Percentiles rank a stretch among this genome's conserved stretches.
Conservation (phyloP, 2,888 invertebrate genomes). For the Lissocephala sabroskyi region DNA sequence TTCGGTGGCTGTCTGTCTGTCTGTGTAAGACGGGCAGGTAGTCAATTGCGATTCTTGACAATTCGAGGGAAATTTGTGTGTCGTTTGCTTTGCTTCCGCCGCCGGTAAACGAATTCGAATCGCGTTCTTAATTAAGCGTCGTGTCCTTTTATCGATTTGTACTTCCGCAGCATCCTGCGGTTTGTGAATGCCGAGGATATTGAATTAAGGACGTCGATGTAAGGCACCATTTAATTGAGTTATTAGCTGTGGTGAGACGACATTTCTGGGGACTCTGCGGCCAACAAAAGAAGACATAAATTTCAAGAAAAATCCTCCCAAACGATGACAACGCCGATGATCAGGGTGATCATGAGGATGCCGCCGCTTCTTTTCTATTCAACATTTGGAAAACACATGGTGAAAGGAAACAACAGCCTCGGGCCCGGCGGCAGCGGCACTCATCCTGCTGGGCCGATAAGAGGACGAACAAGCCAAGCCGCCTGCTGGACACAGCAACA, state of each 20-base stretch:
- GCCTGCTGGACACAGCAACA: conserved; percentile 32
- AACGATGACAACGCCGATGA: conserved; percentile 10
- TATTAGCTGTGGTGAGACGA: conserved; percentile 48
- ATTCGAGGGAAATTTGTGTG: conserved; percentile 50
- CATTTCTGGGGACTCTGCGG: too few relatives aligned
- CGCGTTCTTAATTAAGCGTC: background rate
- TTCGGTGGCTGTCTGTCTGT: too few relatives aligned
- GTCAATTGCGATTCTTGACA: too few relatives aligned
- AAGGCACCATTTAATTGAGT: conserved; percentile 54
- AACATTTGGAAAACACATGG: conserved; percentile 60
- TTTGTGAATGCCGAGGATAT: conserved; percentile 44
- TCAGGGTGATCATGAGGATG: conserved; percentile 31
- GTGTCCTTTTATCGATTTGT: conserved; percentile 54
- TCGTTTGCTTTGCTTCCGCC: conserved; percentile 55
- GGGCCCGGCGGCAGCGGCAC: conserved; percentile 3
- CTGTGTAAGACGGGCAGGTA: too few relatives aligned
- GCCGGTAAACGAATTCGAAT: background rate
- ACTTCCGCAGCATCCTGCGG: conserved; percentile 30
- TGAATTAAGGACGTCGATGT: conserved; percentile 55
- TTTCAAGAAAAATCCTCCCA: conserved; percentile 1
- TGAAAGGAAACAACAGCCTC: conserved; percentile 19
- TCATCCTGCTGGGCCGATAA: conserved; percentile 41
- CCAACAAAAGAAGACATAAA: background rate
- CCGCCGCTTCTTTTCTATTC: conserved; percentile 15
- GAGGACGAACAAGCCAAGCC: conserved; percentile 46